A percentile compares a stretch with the other conserved stretches of the same genome.
Conservation (phyloP, 2,797 vertebrate species). For the Ctenochaetus hawaiiensis region DNA sequence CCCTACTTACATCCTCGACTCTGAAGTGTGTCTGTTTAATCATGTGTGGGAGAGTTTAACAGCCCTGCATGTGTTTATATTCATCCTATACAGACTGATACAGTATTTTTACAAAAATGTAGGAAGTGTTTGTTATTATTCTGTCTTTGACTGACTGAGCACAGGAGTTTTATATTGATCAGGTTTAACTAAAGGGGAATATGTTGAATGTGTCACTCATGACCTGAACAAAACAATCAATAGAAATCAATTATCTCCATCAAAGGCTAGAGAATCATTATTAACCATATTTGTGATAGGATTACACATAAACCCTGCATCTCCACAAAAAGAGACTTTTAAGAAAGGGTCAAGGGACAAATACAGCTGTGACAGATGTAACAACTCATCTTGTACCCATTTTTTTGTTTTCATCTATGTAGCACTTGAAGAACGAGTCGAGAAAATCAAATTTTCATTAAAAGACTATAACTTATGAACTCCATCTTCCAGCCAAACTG, state of each 20-base stretch:
- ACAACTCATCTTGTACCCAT: background rate
- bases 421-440: background rate
- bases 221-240: background rate
- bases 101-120: background rate
- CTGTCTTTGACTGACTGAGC: background rate
- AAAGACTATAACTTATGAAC: background rate
- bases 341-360: background rate
- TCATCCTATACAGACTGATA: background rate
- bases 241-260: background rate
- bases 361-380: background rate
- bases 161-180: background rate
- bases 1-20: conserved; percentile 38
- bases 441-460: background rate
- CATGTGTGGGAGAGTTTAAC: conserved; percentile 23
- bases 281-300: background rate
- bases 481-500: background rate
- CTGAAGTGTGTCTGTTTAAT: conserved; percentile 27
- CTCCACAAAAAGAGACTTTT: background rate
- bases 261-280: background rate
- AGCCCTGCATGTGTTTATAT: background rate
- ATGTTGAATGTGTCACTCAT: background rate
- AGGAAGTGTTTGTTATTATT: conserved; percentile 1
- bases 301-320: background rate
- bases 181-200: background rate
- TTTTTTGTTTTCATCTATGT: background rate